Evolutionary conservation across 2,888 invertebrate genomes (phyloP), one percentile per base, ranked within the genome.

Genomic region (Drosophila borborema): DNA sequence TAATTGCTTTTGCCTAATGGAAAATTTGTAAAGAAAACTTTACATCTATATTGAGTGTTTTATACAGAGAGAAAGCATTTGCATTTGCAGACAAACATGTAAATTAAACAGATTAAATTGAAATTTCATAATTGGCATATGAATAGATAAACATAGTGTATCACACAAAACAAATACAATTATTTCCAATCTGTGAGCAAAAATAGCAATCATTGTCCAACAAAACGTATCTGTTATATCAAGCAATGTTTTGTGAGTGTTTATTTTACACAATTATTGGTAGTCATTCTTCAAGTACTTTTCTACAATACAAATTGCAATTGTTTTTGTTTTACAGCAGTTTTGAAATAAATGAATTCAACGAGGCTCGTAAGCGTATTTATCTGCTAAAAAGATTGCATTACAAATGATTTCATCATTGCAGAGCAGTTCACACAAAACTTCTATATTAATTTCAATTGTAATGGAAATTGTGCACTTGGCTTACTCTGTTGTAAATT

Each of bases 401-500:
- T 53, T 16, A 16, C 14, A 28, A 28, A 48, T 40, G 40, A 40
- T 49, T 31, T 49, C 31, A 31, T n/a, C 16, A 31, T 31, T 2
- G 4, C 4, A 23, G 5, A 28, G 28, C 28, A 28, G 28, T 5
- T 28, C 28, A 28, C 4, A 23, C 23, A 23, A 23, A 23, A 3
- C 23, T 5, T 5, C 5, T 5, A 28, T 5, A 2, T 28, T 5
- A 28, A 28, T 28, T 28, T 28, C 2, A 53, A 58, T 45, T 45
- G n/a, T 34, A 54, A 45, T 38, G 9, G 16, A 14, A 16, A 28
- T n/a, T 12, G 14, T 38, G 14, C 38, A 38, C 38, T 38, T 41
- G 36, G 28, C 74, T 77, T 75, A 75, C 74, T 66, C 66, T 46
- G 62, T 63, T 20, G 20, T 55, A 48, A 5, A 70, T 23, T 56